Base-by-base conservation (phyloP, 2,888 invertebrate species). In the Acanthosepion lycidas region DNA sequence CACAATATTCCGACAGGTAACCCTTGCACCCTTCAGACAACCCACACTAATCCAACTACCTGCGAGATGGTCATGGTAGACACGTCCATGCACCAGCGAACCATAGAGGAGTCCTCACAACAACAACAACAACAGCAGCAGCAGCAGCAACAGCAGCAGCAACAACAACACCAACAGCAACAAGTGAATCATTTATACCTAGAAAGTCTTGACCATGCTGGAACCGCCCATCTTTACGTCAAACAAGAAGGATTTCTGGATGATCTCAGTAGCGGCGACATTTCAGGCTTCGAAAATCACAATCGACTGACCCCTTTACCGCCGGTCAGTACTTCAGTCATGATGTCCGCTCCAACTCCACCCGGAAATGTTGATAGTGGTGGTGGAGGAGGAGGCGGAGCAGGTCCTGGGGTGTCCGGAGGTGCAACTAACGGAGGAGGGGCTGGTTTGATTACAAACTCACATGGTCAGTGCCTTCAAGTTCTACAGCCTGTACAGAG, bases 51-150 rank as follows among this genome's bases (percentile, higher is more conserved):
- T 53, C 78, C n/a, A 78, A 78, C 78, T 12, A 18, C 78, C n/a
- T 78, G 78, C 78, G 78, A 78, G 78, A 93, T 93, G 93, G 93
- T 93, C 1, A 93, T 93, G 93, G 93, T 93, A n/a, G 93, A 93
- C 93, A 53, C 48, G 20, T 93, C 93, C 18, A 53, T 93, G 51
- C 93, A 93, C 28, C 93, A 93, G 12, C 93, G 53, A 28, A 53
- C 51, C 28, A 53, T 93, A 20, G 93, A 93, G 28, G 93, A 93
- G 15, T 53, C 49, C 51, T n/a, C 49, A 53, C 93, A 93, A 28
- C 93, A 93, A 93, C 93, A 93, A 53, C 92, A 92, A 49, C 92
- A 92, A 20, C 92, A 92, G 15, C 92, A 92, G 0, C 92, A 92
- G 15, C 92, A 92, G 0, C 92, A 92, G 3, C 92, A 92, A 0